Base-by-base conservation (phyloP, 2,888 invertebrate species). In the Megamerina dolium region DNA sequence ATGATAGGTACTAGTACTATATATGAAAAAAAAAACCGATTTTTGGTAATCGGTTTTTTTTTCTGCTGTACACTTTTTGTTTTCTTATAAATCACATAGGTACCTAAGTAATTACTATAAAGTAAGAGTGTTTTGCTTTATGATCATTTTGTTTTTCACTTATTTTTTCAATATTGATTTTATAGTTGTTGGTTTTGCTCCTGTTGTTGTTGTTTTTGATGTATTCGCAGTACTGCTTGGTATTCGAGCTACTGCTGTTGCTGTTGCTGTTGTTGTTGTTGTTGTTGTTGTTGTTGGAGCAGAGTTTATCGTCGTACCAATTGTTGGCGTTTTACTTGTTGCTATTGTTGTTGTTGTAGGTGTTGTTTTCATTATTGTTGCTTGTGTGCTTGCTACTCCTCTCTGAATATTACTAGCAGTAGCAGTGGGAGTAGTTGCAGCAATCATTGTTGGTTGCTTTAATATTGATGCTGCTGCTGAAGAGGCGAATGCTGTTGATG, bases 301-400 rank as follows among this genome's bases (percentile, higher is more conserved):
- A 10, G 18, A 14, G 37, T 34, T 32, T n/a, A 34, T 3, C 8
- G 29, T 14, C 18, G 44, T 14, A 21, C 43, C 13, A 10, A 34
- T 30, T 33, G 29, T 33, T 20, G 26, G 10, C 34, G 31, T 37
- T n/a, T 37, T 16, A 21, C 34, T 16, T 13, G 17, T 26, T 14
- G 35, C 37, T 19, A 35, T 14, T 41, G 34, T 35, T 17, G 23
- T 26, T 31, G 31, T 37, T 32, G 5, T n/a, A 6, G 39, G 17
- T 31, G 36, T 18, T 5, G 35, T 16, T 31, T 32, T 34, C 31
- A 34, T 8, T 18, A 33, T 37, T 35, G 40, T 33, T 36, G 47
- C n/a, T n/a, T n/a, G n/a, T 18, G 45, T 43, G 30, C 38, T 43
- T n/a, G 44, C 31, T 10, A 20, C 21, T 27, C 36, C 18, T 17